Evolutionary conservation across 2,113 vertebrate species (phyloP).

Genomic region (Rostratula benghalensis): DNA sequence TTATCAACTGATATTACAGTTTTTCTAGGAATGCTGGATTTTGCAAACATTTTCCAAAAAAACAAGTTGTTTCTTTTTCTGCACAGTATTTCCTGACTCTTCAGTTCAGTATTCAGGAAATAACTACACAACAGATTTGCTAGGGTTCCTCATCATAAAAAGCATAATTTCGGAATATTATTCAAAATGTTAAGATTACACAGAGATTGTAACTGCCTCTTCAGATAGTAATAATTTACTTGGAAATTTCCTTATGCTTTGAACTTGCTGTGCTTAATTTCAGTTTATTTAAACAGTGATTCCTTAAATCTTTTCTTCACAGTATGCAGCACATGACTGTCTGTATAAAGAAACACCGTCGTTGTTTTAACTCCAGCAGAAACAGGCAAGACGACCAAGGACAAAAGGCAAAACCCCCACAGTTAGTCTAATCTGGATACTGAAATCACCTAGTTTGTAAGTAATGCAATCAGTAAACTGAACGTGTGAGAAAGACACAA

Average conservation of each 20-base stretch:
- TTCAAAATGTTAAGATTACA: not conserved
- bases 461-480: not conserved
- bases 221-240: not conserved
- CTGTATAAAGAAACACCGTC: not conserved
- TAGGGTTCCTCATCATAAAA: not conserved
- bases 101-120: not conserved
- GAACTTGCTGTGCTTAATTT: not conserved
- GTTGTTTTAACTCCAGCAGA: slow-evolving; percentile 13
- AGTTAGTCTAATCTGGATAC: not conserved
- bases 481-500: not conserved
- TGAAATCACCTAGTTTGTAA: not conserved
- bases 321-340: not conserved
- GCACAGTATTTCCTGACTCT: not conserved
- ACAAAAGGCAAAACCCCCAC: slow-evolving; percentile 21
- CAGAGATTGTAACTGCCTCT: not conserved
- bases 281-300: not conserved
- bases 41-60: not conserved
- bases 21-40: not conserved
- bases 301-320: not conserved
- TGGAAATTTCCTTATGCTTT: not conserved
- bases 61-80: not conserved
- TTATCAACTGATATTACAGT: not conserved
- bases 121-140: not conserved
- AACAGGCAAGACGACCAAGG: not conserved
- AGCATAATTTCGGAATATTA: not conserved